Base-by-base conservation (phyloP, 2,113 vertebrate species). In the Aramus guarauna region DNA sequence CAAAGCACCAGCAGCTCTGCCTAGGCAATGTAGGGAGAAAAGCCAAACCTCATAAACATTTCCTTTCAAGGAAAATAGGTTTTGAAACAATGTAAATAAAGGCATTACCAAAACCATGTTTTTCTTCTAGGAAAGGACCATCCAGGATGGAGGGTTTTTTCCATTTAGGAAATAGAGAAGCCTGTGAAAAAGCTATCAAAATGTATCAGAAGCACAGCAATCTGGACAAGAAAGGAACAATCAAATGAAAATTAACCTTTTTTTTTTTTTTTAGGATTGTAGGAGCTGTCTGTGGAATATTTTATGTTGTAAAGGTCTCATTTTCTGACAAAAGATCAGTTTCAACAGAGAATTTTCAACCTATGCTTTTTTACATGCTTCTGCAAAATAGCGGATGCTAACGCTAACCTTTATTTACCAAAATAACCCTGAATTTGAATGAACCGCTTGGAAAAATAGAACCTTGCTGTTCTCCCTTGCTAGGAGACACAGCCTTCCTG, bases 41-140 rank as follows among this genome's bases (percentile, higher is more conserved):
- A 94, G 93, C 81, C 93, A 96, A 96, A 95, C 87, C 85, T 79
- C 94, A 91, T 82, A 90, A 96, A 95, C 96, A 95, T 95, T 97
- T 92, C 96, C 62, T 97, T 94, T 96, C 94, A 94, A 91, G 85
- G 77, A 95, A 96, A 96, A 93, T 82, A 75, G 48, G 53, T 48
- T 95, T 94, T 85, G 71, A 95, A 96, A 92, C 74, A 94, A 90
- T 82, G 87, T 95, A 93, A 97, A 96, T 94, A 97, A 90, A 94
- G 90, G 79, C 45, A 48, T 72, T 87, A 92, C 93, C 83, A 89
- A 94, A 93, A 30, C 0, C 45, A 83, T 81, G 68, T 75, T 94
- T 87, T 96, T 92, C 27, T 93, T 91, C 64, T 88, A 64, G 67
- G 80, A 84, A 79, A 80, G 45, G 37, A 30, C 29, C 52, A 74